Conservation (phyloP, 2,113 vertebrate species). For the Vicugna pacos region DNA sequence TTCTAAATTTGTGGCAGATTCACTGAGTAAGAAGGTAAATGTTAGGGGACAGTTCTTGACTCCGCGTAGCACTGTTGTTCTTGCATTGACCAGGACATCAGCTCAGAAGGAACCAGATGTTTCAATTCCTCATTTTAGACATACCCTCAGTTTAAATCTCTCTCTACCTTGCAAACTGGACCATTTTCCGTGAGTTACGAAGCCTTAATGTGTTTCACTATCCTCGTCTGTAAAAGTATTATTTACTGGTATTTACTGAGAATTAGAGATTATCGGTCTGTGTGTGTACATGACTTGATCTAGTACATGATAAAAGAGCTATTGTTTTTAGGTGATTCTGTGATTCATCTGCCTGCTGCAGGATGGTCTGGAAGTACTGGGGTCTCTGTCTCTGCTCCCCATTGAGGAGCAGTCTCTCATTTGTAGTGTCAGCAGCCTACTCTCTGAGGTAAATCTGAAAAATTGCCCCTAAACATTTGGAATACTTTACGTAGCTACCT, state of each 20-base stretch:
- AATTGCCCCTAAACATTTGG: background rate
- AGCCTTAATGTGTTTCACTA: background rate
- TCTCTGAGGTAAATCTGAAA: background rate
- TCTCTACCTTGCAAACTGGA: background rate
- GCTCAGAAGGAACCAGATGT: background rate
- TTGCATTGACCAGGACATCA: background rate
- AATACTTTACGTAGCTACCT: background rate
- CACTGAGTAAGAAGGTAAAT: constrained; percentile 11
- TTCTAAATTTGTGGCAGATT: constrained; percentile 44
- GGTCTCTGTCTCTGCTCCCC: background rate
- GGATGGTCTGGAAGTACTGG: background rate
- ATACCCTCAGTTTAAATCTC: background rate
- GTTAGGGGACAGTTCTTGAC: background rate
- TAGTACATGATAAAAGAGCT: background rate
- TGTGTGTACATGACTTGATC: background rate
- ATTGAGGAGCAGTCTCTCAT: background rate
- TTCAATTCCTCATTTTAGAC: background rate
- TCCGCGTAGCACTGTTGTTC: background rate
- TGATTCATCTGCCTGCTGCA: background rate
- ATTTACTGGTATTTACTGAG: background rate
- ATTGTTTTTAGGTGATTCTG: background rate
- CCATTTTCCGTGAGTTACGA: background rate
- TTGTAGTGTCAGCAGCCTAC: background rate
- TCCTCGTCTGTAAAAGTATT: background rate
- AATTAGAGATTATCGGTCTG: background rate